A percentile compares a stretch with the other conserved stretches of the same genome.
Conservation (phyloP, 2,113 vertebrate genomes). For the Tragelaphus strepsiceros region DNA sequence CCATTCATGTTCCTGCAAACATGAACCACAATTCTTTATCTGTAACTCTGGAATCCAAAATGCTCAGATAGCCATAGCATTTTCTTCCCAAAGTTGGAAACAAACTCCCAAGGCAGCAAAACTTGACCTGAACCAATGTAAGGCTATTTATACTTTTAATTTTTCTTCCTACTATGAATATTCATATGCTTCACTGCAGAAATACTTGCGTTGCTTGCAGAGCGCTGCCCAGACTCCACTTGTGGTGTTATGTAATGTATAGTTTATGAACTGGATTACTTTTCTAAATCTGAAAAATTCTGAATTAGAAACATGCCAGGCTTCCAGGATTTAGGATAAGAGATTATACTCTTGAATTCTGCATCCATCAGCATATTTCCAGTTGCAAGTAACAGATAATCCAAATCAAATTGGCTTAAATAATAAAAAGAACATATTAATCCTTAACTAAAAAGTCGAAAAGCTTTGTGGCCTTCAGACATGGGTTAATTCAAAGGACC, state of each 20-base stretch:
- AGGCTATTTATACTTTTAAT: neutral
- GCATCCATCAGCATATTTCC: neutral
- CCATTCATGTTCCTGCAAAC: neutral
- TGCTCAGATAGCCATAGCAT: neutral
- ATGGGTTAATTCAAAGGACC: neutral
- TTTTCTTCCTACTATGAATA: conserved; percentile 6
- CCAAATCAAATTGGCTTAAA: neutral
- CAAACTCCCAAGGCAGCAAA: neutral
- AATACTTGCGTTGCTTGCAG: neutral
- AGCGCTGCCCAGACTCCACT: neutral
- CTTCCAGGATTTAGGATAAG: neutral
- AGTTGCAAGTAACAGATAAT: neutral
- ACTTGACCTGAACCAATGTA: neutral
- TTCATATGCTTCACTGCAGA: neutral
- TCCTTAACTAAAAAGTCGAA: neutral
- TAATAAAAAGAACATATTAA: neutral
- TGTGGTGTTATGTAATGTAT: neutral
- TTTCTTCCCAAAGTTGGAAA: neutral
- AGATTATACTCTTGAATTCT: neutral
- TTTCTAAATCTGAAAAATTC: neutral
- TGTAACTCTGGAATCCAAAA: neutral
- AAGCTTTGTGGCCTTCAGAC: neutral
- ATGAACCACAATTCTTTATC: neutral
- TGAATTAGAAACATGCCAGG: neutral
- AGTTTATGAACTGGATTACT: neutral